Base-by-base conservation (phyloP, 1,140 invertebrate genomes). In the Drosophila gunungcola region DNA sequence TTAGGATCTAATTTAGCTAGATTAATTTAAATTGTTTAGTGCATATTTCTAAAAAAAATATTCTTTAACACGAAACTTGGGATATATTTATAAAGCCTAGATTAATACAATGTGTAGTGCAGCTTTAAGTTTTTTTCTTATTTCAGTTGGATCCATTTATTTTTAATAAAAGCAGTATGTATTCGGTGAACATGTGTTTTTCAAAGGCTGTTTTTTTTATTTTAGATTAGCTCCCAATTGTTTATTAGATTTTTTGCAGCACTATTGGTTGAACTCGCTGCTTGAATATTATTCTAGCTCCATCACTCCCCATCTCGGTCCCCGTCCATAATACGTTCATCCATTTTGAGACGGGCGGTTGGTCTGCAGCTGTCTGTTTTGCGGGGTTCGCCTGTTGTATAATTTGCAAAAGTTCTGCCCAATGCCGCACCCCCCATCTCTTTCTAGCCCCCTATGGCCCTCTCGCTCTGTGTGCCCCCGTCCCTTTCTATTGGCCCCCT, bases 371-470 rank as follows among this genome's bases (percentile, higher is more conserved):
- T 70, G 67, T 70, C 67, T 70, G 63, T 48, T 70, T 48, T 49
- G 51, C 29, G 67, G 67, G 67, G 34, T 41, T 48, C 56, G 67
- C 68, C 68, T 72, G 52, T 72, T 72, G 68, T 72, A 72, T 72
- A 72, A 72, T 72, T 70, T 72, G 64, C 68, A 70, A 72, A 70
- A 72, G 68, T 72, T 72, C 61, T 63, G 36, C n/a, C 46, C 42
- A 13, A 32, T 11, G 45, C 25, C 45, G 11, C 11, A 25, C 7
- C 16, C 41, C 45, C 46, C 10, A 34, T 41, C 45, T 27, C 55
- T 10, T 9, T 42, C 38, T 56, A 56, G 9, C 25, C 16, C 45
- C 16, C 64, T 5, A 21, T 34, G 7, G 3, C 38, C 21, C 4
- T n/a, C 41, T 57, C 29, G 4, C 12, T 9, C 16, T 13, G 11